A percentile compares a stretch with the other conserved stretches of the same genome.
Evolutionary conservation across 2,888 invertebrate species (phyloP).

Genomic region (Pseudoips prasinana): DNA sequence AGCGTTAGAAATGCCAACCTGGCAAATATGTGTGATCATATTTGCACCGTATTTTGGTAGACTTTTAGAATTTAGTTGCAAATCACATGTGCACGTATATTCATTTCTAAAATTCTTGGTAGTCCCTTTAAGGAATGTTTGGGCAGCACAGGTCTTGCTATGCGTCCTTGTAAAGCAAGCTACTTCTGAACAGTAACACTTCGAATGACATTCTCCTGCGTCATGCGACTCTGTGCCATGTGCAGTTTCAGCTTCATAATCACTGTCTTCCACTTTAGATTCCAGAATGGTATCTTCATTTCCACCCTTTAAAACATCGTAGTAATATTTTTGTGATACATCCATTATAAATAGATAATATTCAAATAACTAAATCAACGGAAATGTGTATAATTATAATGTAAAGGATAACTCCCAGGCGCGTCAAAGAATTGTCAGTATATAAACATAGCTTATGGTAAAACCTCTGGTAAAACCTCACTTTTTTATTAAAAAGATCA

Average conservation of each 20-base stretch:
- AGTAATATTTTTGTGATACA: slow-evolving; percentile 11
- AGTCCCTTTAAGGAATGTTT: slow-evolving; percentile 9
- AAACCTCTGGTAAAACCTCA: too few species aligned
- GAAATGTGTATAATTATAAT: too few species aligned
- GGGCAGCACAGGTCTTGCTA: slow-evolving; percentile 10
- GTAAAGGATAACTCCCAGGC: too few species aligned
- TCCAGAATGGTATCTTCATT: slow-evolving; percentile 20
- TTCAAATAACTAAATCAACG: too few species aligned
- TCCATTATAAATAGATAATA: too few species aligned
- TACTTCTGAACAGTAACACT: too few species aligned
- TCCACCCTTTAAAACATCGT: slow-evolving; percentile 12
- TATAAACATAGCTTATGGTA: too few species aligned
- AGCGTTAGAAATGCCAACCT: not conserved
- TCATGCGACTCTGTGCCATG: too few species aligned
- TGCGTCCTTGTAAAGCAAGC: slow-evolving; percentile 15
- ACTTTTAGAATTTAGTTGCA: not conserved
- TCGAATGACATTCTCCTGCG: too few species aligned
- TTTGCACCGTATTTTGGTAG: not conserved
- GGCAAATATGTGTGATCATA: too few species aligned
- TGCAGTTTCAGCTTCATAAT: not conserved
- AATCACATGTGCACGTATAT: slow-evolving; percentile 10
- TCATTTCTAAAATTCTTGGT: slow-evolving; percentile 20
- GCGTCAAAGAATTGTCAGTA: too few species aligned
- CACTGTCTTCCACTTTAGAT: slow-evolving; percentile 5
- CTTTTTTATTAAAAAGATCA: too few species aligned